Percentiles rank a stretch among this genome's conserved stretches.
These are phyloP conservation scores for Napeogenes inachia DNA, from an alignment of 2,888 invertebrate species.

Conservation along the genomic window DNA sequence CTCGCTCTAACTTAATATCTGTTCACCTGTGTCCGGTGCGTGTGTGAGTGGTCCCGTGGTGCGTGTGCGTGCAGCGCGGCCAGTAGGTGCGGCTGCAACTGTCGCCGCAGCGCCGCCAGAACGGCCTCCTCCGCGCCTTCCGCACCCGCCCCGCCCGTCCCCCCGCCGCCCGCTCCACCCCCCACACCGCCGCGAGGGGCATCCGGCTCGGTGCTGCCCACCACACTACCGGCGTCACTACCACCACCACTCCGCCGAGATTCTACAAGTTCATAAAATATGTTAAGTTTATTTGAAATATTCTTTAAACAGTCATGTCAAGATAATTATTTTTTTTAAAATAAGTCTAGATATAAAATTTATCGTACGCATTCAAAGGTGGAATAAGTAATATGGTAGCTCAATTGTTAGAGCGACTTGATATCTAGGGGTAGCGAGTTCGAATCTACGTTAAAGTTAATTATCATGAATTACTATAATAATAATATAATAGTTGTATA, in stretches of 20 bases:
- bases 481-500: too few species aligned
- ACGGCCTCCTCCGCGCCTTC: constrained; percentile 80
- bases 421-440: too few species aligned
- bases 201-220: constrained; percentile 30
- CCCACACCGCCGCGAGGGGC: constrained; percentile 32
- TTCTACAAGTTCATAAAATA: constrained; percentile 37
- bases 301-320: too few species aligned
- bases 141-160: constrained; percentile 42
- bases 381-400: too few species aligned
- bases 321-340: too few species aligned
- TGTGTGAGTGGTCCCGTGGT: constrained; percentile 71
- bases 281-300: too few species aligned
- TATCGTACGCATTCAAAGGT: too few species aligned
- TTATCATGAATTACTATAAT: too few species aligned
- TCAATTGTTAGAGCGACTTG: too few species aligned
- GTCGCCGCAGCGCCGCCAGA: constrained; percentile 82
- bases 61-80: constrained; percentile 80
- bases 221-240: constrained; percentile 32
- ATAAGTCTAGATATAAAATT: too few species aligned
- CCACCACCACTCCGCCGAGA: constrained; percentile 50
- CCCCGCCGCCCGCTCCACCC: constrained; percentile 28
- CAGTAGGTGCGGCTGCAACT: constrained; percentile 83
- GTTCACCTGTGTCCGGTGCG: constrained; percentile 36
- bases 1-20: constrained; percentile 23
- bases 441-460: too few species aligned